phyloP scores from a whole-genome alignment of 1,140 invertebrate species.

The Diorhabda sublineata region DNA sequence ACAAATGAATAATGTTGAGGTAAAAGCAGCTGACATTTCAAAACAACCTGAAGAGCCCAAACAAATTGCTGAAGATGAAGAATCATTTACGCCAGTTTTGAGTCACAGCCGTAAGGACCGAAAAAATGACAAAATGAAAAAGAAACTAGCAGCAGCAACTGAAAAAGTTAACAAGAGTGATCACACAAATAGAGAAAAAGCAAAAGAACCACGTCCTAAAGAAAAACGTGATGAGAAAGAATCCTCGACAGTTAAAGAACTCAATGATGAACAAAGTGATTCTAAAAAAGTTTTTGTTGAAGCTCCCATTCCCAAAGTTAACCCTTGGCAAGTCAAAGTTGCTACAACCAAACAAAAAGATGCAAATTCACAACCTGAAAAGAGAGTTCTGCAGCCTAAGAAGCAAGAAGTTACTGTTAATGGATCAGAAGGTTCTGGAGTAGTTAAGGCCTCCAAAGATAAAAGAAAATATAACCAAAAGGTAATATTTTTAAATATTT shows the following conservation, averaged over 20 bases:
- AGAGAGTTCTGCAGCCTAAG: conserved; percentile 48
- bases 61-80: conserved; percentile 46
- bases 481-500: conserved; percentile 43
- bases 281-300: conserved; percentile 57
- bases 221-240: conserved; percentile 26
- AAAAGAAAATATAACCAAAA: conserved; percentile 59
- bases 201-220: conserved; percentile 17
- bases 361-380: conserved; percentile 19
- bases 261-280: conserved; percentile 38
- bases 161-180: conserved; percentile 26
- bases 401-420: conserved; percentile 42
- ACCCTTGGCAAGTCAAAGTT: conserved; percentile 53
- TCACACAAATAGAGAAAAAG: conserved; percentile 23
- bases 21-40: conserved; percentile 22
- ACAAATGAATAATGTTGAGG: conserved; percentile 17
- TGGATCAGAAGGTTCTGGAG: conserved; percentile 42
- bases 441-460: conserved; percentile 57
- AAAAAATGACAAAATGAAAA: conserved; percentile 44
- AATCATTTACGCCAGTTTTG: conserved; percentile 50
- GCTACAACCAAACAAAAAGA: neutral
- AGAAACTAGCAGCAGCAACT: conserved; percentile 31
- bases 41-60: conserved; percentile 20
- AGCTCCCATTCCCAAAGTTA: conserved; percentile 58
- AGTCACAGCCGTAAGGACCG: conserved; percentile 51
- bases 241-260: conserved; percentile 34